phyloP scores from a whole-genome alignment of 1,140 invertebrate genomes.

The Drosophila arawakana region DNA sequence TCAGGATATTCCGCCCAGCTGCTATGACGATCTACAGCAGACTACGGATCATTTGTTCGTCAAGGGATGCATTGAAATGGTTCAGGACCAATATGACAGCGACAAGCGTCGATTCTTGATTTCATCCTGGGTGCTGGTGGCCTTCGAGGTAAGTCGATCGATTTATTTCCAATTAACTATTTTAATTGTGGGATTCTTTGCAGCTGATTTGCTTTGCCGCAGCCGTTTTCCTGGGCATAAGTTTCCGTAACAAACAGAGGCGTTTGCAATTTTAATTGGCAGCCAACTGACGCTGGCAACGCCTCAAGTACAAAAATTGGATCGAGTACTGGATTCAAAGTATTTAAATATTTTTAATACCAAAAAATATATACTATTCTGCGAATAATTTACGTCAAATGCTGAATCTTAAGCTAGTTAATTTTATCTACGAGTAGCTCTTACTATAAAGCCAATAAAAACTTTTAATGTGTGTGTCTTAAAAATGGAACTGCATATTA shows the following conservation, averaged over 20 bases:
- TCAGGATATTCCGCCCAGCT: constrained; percentile 68
- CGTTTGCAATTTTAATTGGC: constrained; percentile 77
- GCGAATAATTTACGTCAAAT: constrained; percentile 28
- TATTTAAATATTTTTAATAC: constrained; percentile 49
- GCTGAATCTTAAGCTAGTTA: constrained; percentile 48
- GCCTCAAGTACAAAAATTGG: constrained; percentile 62
- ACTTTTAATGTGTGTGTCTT: constrained; percentile 33
- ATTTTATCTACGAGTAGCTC: constrained; percentile 37
- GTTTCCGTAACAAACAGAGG: constrained; percentile 79
- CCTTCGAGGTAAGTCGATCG: constrained; percentile 63
- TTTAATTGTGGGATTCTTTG: constrained; percentile 23
- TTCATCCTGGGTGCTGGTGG: constrained; percentile 70
- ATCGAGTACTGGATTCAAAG: constrained; percentile 14
- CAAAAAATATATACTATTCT: constrained; percentile 29
- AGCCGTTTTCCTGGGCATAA: constrained; percentile 70
- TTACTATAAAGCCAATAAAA: constrained; percentile 47
- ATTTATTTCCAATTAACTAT: neutral
- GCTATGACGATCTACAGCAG: constrained; percentile 61
- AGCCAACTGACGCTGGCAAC: constrained; percentile 1
- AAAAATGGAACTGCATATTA: constrained; percentile 13
- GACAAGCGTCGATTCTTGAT: constrained; percentile 65
- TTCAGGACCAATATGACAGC: constrained; percentile 67
- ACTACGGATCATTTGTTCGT: constrained; percentile 53
- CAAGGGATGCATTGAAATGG: constrained; percentile 69
- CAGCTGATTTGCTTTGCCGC: constrained; percentile 69